Base-by-base conservation (phyloP, 2,888 invertebrate species). In the Epinotia demarniana region DNA sequence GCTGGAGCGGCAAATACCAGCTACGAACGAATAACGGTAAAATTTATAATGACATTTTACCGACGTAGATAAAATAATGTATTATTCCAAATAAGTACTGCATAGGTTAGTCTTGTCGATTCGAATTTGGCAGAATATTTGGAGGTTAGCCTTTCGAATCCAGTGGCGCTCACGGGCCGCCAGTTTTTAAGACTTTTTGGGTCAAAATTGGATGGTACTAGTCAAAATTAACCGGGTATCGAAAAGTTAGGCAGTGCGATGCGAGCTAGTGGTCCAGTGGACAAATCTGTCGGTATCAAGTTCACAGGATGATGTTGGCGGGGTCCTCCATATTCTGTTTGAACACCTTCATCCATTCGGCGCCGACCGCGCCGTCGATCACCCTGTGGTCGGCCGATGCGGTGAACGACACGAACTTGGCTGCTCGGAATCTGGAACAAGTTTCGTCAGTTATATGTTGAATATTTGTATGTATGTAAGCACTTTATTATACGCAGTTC, bases 351-450 rank as follows among this genome's bases (percentile, higher is more conserved):
- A 99, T 95, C 99, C 99, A 99, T 87, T 97, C 96, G 2, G 99
- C 99, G 72, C 99, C 99, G 5, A 99, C 97, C 81, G 99, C 99
- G 67, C 99, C 99, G 91, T 99, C 99, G 9, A 99, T 98, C 33
- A 99, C 98, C 84, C 99, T 95, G 91, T 99, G 99, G 93, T 99
- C 99, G 84, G 98, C 98, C 81, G 99, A 99, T 78, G 99, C 95
- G 19, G 99, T 99, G 77, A 99, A 99, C 60, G 96, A 96, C 94
- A 99, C 96, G 86, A 97, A 96, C 81, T 97, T 96, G 2, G 96
- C 96, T 82, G 95, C 94, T 81, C 95, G 95, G 91, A 96, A 97
- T 82, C 98, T 98, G 86, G 87, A 88, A 79, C 78, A 78, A 16
- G 0, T 16, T 49, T 4, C 43, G 3, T 43, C 43, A 12, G 8